phyloP scores from a whole-genome alignment of 2,888 invertebrate genomes.

The Elmis aenea region DNA sequence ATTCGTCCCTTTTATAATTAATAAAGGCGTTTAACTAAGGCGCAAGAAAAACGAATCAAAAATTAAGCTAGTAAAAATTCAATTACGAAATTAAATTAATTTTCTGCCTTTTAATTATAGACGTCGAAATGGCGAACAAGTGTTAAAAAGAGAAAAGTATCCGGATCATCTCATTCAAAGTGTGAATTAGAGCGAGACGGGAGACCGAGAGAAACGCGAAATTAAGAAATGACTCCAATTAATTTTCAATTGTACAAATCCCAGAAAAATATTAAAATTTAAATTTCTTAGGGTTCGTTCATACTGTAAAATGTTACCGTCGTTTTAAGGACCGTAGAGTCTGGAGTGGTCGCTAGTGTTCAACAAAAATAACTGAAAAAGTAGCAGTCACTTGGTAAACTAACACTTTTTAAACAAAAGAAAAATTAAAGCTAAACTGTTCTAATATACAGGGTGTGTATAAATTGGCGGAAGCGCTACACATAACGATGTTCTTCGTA shows the following conservation, averaged over 20 bases:
- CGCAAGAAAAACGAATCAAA: slow-evolving; percentile 17
- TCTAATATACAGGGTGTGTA: too few species aligned
- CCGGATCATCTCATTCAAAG: slow-evolving; percentile 12
- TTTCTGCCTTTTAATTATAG: slow-evolving; percentile 46
- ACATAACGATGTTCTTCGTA: too few species aligned
- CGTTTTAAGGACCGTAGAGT: too few species aligned
- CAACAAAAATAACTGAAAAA: too few species aligned
- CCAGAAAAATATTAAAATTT: slow-evolving; percentile 45
- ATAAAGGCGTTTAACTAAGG: background rate
- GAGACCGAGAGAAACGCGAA: slow-evolving; percentile 25
- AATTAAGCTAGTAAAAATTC: slow-evolving; percentile 39
- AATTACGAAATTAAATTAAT: slow-evolving; percentile 49
- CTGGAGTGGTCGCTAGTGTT: too few species aligned
- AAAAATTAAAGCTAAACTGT: too few species aligned
- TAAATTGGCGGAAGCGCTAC: too few species aligned
- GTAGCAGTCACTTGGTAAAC: too few species aligned
- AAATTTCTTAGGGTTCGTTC: slow-evolving; percentile 22
- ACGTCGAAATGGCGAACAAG: slow-evolving; percentile 41
- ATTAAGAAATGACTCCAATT: slow-evolving; percentile 48
- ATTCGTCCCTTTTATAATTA: background rate
- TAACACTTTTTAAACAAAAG: too few species aligned
- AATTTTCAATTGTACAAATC: slow-evolving; percentile 46
- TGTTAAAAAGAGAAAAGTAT: slow-evolving; percentile 16
- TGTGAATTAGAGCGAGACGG: slow-evolving; percentile 20
- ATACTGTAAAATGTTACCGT: too few species aligned